Evolutionary conservation across 2,888 invertebrate species (phyloP).

Genomic region (Leptopterna dolabrata): DNA sequence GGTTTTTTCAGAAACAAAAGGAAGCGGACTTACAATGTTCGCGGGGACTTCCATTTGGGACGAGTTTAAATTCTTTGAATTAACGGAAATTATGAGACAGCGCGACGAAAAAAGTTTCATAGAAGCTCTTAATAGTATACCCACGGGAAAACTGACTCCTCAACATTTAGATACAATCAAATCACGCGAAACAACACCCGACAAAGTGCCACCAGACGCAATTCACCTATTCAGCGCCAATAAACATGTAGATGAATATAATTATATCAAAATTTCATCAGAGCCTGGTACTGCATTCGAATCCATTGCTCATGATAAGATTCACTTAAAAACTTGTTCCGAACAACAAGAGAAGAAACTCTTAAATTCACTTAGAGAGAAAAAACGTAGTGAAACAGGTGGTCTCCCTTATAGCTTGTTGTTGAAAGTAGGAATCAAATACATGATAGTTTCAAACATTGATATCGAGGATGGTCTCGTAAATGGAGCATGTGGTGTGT

Average conservation of each 20-base stretch:
- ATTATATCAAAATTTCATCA: too few relatives aligned
- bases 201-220: conserved; percentile 33
- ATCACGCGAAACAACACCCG: background rate
- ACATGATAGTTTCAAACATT: conserved; percentile 61
- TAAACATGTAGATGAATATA: conserved; percentile 18
- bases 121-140: conserved; percentile 62
- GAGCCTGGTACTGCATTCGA: background rate
- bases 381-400: conserved; percentile 56
- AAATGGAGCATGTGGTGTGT: conserved; percentile 61
- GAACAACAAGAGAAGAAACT: conserved; percentile 44
- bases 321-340: conserved; percentile 53
- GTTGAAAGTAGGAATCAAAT: too few relatives aligned
- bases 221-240: conserved; percentile 28
- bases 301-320: conserved; percentile 26
- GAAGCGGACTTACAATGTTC: conserved; percentile 41
- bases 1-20: conserved; percentile 60
- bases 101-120: conserved; percentile 63
- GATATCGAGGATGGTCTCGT: conserved; percentile 62
- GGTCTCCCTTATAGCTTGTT: conserved; percentile 52
- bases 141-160: conserved; percentile 56
- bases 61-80: conserved; percentile 61
- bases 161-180: background rate
- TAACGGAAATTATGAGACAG: conserved; percentile 65
- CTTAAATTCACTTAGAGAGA: conserved; percentile 57
- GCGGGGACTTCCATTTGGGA: conserved; percentile 60